Percentiles rank a stretch among this genome's conserved stretches.
phyloP scores from a whole-genome alignment of 2,797 vertebrate species.

The Characodon lateralis region DNA sequence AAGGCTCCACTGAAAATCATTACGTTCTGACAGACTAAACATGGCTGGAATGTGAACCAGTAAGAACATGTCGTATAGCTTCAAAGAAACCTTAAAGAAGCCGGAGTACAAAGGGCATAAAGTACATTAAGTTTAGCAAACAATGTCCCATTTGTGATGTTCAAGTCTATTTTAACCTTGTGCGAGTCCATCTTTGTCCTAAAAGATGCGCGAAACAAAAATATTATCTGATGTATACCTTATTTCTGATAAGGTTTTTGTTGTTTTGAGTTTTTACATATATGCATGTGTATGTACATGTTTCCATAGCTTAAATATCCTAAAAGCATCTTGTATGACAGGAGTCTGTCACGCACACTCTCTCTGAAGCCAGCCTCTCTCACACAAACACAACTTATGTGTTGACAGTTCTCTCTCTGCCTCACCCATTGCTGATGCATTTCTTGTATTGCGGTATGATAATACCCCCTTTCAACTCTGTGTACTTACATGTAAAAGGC shows the following conservation, averaged over 20 bases:
- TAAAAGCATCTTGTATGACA: slow-evolving; percentile 48
- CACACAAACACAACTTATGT: slow-evolving; percentile 11
- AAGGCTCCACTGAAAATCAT: slow-evolving; percentile 8
- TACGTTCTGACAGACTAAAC: slow-evolving; percentile 12
- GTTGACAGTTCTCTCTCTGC: slow-evolving; percentile 13
- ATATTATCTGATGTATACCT: no score
- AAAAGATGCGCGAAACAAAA: neutral
- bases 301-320: slow-evolving; percentile 31
- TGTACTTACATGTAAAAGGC: slow-evolving; percentile 31
- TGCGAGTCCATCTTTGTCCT: neutral
- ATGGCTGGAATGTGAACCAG: slow-evolving; percentile 54
- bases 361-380: neutral
- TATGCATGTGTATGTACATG: slow-evolving; percentile 13
- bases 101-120: neutral
- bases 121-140: no score
- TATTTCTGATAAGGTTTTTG: slow-evolving; percentile 12
- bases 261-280: slow-evolving; percentile 22
- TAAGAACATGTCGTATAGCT: slow-evolving; percentile 22
- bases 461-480: slow-evolving; percentile 55
- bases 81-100: neutral
- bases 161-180: neutral
- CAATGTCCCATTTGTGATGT: neutral
- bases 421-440: slow-evolving; percentile 24
- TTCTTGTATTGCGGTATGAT: slow-evolving; percentile 53
- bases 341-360: slow-evolving; percentile 43